These are phyloP conservation scores for Puffinus mauretanicus DNA, from an alignment of 2,113 vertebrate species.

Conservation along the genomic window DNA sequence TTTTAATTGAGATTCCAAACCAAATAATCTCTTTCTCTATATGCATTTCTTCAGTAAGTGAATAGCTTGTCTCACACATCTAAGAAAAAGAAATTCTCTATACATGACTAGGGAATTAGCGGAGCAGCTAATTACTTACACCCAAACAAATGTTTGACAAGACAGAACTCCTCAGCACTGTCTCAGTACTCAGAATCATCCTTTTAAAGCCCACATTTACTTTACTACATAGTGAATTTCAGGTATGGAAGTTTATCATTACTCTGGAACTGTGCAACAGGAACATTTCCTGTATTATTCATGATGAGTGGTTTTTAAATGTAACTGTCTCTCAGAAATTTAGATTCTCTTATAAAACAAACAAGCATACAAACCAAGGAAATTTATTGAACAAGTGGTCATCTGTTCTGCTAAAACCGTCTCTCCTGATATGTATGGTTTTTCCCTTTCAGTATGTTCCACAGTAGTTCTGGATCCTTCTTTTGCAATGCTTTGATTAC, in stretches of 20 bases:
- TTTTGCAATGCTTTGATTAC: background rate
- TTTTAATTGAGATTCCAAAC: background rate
- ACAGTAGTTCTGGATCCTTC: background rate
- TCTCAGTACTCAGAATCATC: background rate
- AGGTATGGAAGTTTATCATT: background rate
- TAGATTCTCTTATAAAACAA: conserved; percentile 32
- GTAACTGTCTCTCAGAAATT: background rate
- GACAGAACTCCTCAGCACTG: background rate
- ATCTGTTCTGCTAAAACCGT: background rate
- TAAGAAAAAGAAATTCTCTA: background rate
- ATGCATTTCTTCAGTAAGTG: background rate
- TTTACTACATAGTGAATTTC: background rate
- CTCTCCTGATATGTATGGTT: background rate
- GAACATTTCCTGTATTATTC: background rate
- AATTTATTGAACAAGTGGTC: background rate
- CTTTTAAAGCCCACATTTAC: background rate
- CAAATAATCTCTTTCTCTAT: background rate
- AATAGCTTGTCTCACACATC: background rate
- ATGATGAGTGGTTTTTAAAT: background rate
- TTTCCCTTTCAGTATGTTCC: background rate
- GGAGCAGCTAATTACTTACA: background rate
- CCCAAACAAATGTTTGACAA: background rate
- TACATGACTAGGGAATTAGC: background rate
- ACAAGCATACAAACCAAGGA: background rate
- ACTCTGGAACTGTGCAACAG: background rate